Percentiles rank a stretch among this genome's conserved stretches.
Conservation (phyloP, 1,140 invertebrate genomes). For the Aphidius ervi region DNA sequence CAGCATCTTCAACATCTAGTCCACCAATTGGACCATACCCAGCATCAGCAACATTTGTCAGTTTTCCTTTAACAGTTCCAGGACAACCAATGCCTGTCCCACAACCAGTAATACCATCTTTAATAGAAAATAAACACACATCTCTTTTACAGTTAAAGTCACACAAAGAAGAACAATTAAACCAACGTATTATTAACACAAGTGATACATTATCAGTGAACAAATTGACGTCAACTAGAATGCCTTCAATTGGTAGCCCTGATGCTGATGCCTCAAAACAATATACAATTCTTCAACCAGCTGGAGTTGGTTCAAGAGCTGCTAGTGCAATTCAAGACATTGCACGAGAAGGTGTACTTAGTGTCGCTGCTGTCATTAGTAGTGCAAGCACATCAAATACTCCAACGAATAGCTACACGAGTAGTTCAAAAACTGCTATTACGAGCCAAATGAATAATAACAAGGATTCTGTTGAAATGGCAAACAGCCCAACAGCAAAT, state of each 20-base stretch:
- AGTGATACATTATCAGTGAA: constrained; percentile 26
- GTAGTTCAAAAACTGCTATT: constrained; percentile 21
- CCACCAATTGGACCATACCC: constrained; percentile 59
- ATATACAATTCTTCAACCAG: constrained; percentile 79
- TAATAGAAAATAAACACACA: constrained; percentile 48
- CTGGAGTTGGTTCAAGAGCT: constrained; percentile 68
- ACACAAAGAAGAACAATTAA: constrained; percentile 47
- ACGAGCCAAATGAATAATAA: constrained; percentile 12
- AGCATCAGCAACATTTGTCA: constrained; percentile 62
- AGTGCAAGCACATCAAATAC: constrained; percentile 30
- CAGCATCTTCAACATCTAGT: constrained; percentile 39
- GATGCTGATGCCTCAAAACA: constrained; percentile 60
- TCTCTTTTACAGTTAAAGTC: constrained; percentile 51
- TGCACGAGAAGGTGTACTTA: constrained; percentile 63
- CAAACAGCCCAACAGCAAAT: constrained; percentile 31
- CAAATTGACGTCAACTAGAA: constrained; percentile 22
- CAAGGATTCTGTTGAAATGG: too few species aligned
- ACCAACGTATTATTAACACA: constrained; percentile 22
- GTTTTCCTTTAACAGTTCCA: constrained; percentile 51
- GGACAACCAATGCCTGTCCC: constrained; percentile 43
- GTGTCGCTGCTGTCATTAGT: constrained; percentile 62
- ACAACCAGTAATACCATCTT: constrained; percentile 39
- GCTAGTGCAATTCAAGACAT: constrained; percentile 73
- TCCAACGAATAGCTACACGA: constrained; percentile 31
- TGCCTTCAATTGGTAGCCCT: constrained; percentile 52